These are phyloP conservation scores for Leucoma salicis DNA, from an alignment of 2,888 invertebrate species.

Conservation along the genomic window DNA sequence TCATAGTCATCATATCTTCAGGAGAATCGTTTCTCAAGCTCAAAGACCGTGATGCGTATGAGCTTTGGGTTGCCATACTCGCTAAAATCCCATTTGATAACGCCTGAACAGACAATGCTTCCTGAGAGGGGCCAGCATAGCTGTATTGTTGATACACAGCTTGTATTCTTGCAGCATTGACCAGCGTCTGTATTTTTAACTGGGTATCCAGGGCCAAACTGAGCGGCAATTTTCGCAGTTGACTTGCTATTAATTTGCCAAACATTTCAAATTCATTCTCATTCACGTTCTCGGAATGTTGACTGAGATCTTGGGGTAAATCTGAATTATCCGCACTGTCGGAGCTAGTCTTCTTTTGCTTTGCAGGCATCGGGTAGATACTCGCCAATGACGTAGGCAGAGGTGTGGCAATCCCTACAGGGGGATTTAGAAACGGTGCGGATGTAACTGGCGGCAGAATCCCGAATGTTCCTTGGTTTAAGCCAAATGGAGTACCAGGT, in stretches of 20 bases:
- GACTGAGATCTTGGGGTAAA: constrained; percentile 71
- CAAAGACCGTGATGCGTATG: constrained; percentile 55
- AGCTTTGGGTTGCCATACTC: constrained; percentile 66
- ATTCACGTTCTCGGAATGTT: constrained; percentile 70
- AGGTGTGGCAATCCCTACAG: constrained; percentile 75
- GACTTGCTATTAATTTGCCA: constrained; percentile 74
- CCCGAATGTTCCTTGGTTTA: constrained; percentile 65
- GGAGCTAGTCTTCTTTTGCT: constrained; percentile 65
- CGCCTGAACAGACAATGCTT: constrained; percentile 71
- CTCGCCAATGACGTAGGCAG: constrained; percentile 71
- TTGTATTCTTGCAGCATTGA: constrained; percentile 72
- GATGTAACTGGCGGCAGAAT: constrained; percentile 66
- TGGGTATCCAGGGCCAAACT: constrained; percentile 74
- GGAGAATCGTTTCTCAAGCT: constrained; percentile 63
- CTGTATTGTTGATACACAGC: constrained; percentile 77
- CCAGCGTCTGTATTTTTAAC: constrained; percentile 72
- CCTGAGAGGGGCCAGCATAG: constrained; percentile 74
- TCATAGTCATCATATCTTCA: constrained; percentile 65
- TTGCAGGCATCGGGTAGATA: constrained; percentile 69
- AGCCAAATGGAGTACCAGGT: constrained; percentile 71
- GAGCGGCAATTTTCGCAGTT: constrained; percentile 68
- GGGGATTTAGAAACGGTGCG: constrained; percentile 70
- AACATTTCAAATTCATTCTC: constrained; percentile 79
- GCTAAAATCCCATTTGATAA: constrained; percentile 73
- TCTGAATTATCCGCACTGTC: constrained; percentile 64